A percentile compares a stretch with the other conserved stretches of the same genome.
These are phyloP conservation scores for Parasteatoda tepidariorum DNA, from an alignment of 1,140 invertebrate species.

Conservation along the genomic window DNA sequence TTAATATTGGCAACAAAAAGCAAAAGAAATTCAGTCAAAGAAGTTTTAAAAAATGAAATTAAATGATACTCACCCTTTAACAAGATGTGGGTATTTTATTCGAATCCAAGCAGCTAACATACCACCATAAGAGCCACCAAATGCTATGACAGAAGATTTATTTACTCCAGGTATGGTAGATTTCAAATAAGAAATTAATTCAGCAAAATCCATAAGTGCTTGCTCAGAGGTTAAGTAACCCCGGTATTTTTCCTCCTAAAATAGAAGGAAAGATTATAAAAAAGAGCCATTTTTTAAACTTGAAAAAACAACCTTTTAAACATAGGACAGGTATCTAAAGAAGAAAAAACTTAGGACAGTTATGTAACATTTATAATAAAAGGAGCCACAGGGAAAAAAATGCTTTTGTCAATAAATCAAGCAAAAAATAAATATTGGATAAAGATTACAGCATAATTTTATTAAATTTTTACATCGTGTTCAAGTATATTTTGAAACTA, in stretches of 20 bases:
- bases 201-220: slow-evolving; percentile 93
- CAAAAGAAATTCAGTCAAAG: too few species aligned
- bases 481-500: too few species aligned
- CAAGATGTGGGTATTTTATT: slow-evolving; percentile 94
- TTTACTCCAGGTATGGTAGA: slow-evolving; percentile 67
- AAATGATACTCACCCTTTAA: slow-evolving; percentile 74
- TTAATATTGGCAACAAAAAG: too few species aligned
- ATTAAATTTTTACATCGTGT: too few species aligned
- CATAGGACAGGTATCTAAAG: too few species aligned
- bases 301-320: not conserved
- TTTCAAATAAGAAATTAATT: slow-evolving; percentile 80
- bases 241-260: slow-evolving; percentile 75
- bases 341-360: too few species aligned
- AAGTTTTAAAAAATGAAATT: too few species aligned
- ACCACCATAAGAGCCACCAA: slow-evolving; percentile 94
- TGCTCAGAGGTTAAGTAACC: slow-evolving; percentile 92
- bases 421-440: too few species aligned
- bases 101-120: slow-evolving; percentile 97
- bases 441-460: too few species aligned
- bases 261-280: slow-evolving; percentile 34
- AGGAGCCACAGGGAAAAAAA: too few species aligned
- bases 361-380: too few species aligned
- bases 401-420: too few species aligned
- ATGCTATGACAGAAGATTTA: slow-evolving; percentile 84
- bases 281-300: not conserved